A percentile compares a stretch with the other conserved stretches of the same genome.
phyloP scores from a whole-genome alignment of 2,888 invertebrate species.

The Synanthedon andrenaeformis region DNA sequence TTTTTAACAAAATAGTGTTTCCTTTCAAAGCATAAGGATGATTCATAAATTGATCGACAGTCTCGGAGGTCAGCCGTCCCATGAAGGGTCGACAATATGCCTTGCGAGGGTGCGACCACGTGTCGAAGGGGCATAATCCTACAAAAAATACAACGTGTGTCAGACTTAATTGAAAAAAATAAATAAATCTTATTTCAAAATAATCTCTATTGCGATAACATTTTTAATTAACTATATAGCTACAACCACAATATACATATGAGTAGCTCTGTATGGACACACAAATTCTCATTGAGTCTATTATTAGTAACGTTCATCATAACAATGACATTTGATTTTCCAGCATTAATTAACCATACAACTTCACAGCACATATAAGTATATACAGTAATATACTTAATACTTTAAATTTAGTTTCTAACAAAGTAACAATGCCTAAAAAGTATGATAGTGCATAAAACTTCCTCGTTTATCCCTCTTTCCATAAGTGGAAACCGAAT shows the following conservation, averaged over 20 bases:
- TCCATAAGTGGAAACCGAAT: too few relatives aligned
- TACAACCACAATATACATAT: not conserved
- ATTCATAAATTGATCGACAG: slow-evolving; percentile 51
- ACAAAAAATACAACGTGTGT: slow-evolving; percentile 44
- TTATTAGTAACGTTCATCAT: not conserved
- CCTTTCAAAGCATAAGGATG: not conserved
- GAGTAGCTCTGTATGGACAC: not conserved
- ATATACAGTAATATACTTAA: too few relatives aligned
- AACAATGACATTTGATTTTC: slow-evolving; percentile 21
- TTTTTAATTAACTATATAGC: slow-evolving; percentile 4
- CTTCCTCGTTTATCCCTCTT: too few relatives aligned
- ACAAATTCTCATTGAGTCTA: not conserved
- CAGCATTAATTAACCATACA: slow-evolving; percentile 36
- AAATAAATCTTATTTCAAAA: slow-evolving; percentile 9
- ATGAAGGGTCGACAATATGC: slow-evolving; percentile 47
- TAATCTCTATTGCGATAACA: slow-evolving; percentile 9
- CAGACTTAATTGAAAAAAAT: slow-evolving; percentile 53
- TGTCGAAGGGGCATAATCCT: slow-evolving; percentile 61
- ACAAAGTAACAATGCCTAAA: too few relatives aligned
- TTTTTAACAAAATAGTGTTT: not conserved
- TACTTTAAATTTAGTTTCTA: too few relatives aligned
- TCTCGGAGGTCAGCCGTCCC: slow-evolving; percentile 37
- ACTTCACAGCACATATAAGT: slow-evolving; percentile 8
- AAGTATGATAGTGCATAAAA: too few relatives aligned
- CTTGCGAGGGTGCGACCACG: slow-evolving; percentile 43